Evolutionary conservation across 2,797 vertebrate genomes (phyloP), one percentile per base, ranked within the genome.

Genomic region (Vespertilio murinus): DNA sequence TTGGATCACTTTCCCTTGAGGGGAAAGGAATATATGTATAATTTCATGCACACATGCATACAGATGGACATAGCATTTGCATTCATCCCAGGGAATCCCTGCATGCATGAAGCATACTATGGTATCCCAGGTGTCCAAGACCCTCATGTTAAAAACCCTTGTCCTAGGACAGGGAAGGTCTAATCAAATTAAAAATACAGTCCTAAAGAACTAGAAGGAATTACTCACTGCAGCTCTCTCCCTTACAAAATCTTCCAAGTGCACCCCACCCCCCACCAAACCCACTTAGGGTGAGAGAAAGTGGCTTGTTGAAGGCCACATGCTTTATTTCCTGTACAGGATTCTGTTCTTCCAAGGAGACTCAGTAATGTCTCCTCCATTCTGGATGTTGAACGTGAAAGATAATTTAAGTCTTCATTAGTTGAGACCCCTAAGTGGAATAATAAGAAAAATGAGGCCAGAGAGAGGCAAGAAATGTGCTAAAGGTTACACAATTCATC

Each of bases 181-280:
- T 8, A 61, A 64, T 67, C 16, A 71, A 78, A 85, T 65, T 20
- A 47, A 35, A 64, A 30, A 89, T 49, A 4, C 6, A 33, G 3
- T 47, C 56, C 61, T 54, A 28, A 79, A 74, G 69, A 25, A 52
- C 45, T 83, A 35, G 28, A 59, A 77, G 4, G 33, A 59, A 74
- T 75, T 52, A 40, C 77, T 73, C n/a, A 80, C 12, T 13, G 47
- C 5, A 87, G 47, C 11, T 42, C 35, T 25, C 69, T 94, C 23
- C 73, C 10, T 90, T 6, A 25, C 25, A 49, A 90, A 64, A 45
- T 49, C 16, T 85, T 61, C 45, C 42, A 59, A 82, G 22, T 45
- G 22, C 1, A 30, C 23, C 18, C 54, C 1, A 11, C 1, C 18
- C 20, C 9, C 0, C 4, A 0, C 11, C 2, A n/a, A 3, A 0